A percentile compares a stretch with the other conserved stretches of the same genome.
These are phyloP conservation scores for Monodelphis domestica DNA, from an alignment of 2,797 vertebrate genomes.

Conservation along the genomic window DNA sequence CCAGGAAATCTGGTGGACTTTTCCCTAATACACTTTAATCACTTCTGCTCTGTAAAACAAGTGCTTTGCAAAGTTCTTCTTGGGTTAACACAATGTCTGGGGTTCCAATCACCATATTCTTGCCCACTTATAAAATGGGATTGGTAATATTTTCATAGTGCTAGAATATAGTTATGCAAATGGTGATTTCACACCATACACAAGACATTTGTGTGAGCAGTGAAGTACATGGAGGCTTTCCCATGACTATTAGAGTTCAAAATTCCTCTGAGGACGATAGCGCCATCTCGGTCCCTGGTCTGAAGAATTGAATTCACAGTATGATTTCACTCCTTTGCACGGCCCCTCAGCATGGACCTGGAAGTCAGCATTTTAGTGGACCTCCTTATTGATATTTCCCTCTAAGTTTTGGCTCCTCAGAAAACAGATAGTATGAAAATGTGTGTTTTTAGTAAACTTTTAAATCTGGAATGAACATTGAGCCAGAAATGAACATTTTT, in stretches of 20 bases:
- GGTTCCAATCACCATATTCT: constrained; percentile 68
- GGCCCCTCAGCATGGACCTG: constrained; percentile 1
- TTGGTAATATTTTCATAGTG: constrained; percentile 67
- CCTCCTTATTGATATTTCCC: constrained; percentile 67
- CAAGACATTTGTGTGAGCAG: constrained; percentile 25
- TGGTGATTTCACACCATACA: constrained; percentile 63
- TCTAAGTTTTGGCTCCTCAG: constrained; percentile 65
- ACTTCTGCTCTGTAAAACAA: constrained; percentile 65
- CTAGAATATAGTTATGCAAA: constrained; percentile 68
- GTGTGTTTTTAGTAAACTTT: constrained; percentile 78
- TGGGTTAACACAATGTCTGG: constrained; percentile 62
- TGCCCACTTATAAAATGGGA: constrained; percentile 70
- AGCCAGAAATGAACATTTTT: constrained; percentile 62
- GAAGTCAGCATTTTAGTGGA: constrained; percentile 17
- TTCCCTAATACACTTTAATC: constrained; percentile 52
- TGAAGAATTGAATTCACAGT: constrained; percentile 8
- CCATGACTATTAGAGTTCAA: constrained; percentile 39
- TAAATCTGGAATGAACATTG: constrained; percentile 74
- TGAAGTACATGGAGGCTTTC: constrained; percentile 26
- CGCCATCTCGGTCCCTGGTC: constrained; percentile 11
- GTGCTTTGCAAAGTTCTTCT: constrained; percentile 64
- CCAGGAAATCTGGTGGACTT: constrained; percentile 58
- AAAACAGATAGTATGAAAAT: constrained; percentile 73
- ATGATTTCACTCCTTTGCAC: constrained; percentile 20
- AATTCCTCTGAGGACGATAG: constrained; percentile 28